phyloP scores from a whole-genome alignment of 2,797 vertebrate species.

The Staurois parvus region DNA sequence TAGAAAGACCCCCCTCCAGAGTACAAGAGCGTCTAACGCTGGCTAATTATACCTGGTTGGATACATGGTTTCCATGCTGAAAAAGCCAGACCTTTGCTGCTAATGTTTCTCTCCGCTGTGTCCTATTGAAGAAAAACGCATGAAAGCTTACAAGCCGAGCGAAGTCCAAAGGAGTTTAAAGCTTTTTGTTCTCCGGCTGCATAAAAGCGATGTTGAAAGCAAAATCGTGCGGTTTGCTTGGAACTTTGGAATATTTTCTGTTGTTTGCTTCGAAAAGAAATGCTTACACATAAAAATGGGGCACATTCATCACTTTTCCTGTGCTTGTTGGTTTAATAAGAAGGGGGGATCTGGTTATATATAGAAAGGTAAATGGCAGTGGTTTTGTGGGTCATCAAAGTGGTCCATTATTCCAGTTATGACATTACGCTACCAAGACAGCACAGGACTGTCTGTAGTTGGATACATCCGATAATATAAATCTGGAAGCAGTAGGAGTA shows the following conservation, averaged over 20 bases:
- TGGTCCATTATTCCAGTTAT: no score
- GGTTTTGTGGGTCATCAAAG: no score
- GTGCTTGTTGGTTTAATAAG: no score
- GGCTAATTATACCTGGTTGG: constrained; percentile 51
- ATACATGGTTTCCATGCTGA: constrained; percentile 35
- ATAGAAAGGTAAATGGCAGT: no score
- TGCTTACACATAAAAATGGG: no score
- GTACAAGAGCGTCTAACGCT: constrained; percentile 10
- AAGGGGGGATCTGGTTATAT: no score
- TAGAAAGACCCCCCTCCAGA: constrained; percentile 20
- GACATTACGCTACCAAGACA: no score
- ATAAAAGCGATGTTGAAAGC: constrained; percentile 5
- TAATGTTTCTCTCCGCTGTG: constrained; percentile 6
- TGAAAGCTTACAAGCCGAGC: neutral
- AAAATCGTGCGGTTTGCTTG: neutral
- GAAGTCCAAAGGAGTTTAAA: constrained; percentile 21
- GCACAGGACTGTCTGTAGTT: no score
- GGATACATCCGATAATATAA: no score
- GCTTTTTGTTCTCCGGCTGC: constrained; percentile 24
- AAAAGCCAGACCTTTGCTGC: constrained; percentile 17
- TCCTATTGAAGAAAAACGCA: constrained; percentile 4
- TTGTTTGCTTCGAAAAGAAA: no score
- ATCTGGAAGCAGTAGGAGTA: no score
- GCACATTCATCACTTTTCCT: no score
- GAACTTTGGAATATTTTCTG: neutral